phyloP scores from a whole-genome alignment of 2,113 vertebrate genomes.

The Heterotilapia buettikoferi region DNA sequence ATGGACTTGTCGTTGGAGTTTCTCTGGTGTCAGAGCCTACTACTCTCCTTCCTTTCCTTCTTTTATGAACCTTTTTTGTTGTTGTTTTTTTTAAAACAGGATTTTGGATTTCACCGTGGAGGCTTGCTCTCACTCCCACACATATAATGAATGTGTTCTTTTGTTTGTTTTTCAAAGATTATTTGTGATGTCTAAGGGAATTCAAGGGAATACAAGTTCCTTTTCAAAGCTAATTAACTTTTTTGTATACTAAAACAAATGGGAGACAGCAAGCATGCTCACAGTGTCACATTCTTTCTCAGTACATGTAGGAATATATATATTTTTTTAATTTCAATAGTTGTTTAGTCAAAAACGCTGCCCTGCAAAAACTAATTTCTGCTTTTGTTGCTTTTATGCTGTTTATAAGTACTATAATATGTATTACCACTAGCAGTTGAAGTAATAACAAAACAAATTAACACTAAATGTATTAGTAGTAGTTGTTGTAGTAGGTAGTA shows the following conservation, averaged over 20 bases:
- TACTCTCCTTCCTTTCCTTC: neutral
- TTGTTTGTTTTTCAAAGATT: neutral
- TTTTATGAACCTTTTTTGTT: neutral
- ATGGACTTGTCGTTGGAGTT: neutral
- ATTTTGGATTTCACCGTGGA: neutral
- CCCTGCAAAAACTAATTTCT: slow-evolving; percentile 25
- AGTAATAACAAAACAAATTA: neutral
- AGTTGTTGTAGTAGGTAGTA: neutral
- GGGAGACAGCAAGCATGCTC: slow-evolving; percentile 49
- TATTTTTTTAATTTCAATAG: neutral
- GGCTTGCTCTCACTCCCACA: neutral
- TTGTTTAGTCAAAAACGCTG: neutral
- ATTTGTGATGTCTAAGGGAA: neutral
- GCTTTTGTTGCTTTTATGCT: neutral
- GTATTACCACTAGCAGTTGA: neutral
- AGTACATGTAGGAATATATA: neutral
- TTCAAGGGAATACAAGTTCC: neutral
- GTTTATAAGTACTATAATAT: neutral
- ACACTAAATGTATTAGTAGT: neutral
- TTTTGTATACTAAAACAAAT: neutral
- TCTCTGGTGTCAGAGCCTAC: neutral
- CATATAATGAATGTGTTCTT: neutral
- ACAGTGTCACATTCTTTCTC: neutral
- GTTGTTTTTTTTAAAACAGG: neutral
- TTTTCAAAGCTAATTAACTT: neutral